These are phyloP conservation scores for Sardina pilchardus DNA, from an alignment of 2,113 vertebrate genomes.

Conservation along the genomic window DNA sequence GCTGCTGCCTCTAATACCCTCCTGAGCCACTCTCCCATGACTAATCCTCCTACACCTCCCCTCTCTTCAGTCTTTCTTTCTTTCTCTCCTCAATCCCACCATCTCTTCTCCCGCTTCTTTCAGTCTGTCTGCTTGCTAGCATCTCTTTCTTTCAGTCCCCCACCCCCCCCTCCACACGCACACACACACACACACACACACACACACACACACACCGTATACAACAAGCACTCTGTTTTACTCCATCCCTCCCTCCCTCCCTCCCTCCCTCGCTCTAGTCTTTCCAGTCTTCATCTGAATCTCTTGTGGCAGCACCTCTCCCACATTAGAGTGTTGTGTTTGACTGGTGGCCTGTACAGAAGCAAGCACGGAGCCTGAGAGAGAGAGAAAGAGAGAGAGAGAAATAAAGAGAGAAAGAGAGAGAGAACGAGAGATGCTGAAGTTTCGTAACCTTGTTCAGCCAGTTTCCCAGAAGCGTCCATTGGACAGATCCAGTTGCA, in stretches of 20 bases:
- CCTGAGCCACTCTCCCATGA: constrained; percentile 4
- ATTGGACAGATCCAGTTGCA: background rate
- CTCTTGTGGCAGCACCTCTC: background rate
- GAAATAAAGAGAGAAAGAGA: background rate
- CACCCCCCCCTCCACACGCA: background rate
- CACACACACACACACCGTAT: no score
- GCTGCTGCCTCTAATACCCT: background rate
- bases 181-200: no score
- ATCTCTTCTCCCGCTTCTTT: background rate
- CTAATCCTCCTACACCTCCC: background rate
- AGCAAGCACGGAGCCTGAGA: background rate
- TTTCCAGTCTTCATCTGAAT: background rate
- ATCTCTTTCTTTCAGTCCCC: no score
- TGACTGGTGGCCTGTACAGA: background rate
- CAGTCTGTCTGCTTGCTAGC: no score
- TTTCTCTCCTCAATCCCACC: background rate
- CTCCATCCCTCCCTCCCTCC: background rate
- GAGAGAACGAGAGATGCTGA: background rate
- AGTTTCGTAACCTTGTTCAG: background rate
- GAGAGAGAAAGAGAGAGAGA: background rate
- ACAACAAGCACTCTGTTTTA: background rate
- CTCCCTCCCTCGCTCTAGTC: background rate
- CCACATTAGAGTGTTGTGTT: background rate
- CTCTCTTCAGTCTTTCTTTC: background rate
- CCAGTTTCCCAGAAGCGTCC: background rate